Evolutionary conservation across 1,140 invertebrate species (phyloP).

Genomic region (Ceratosolen fusciceps): DNA sequence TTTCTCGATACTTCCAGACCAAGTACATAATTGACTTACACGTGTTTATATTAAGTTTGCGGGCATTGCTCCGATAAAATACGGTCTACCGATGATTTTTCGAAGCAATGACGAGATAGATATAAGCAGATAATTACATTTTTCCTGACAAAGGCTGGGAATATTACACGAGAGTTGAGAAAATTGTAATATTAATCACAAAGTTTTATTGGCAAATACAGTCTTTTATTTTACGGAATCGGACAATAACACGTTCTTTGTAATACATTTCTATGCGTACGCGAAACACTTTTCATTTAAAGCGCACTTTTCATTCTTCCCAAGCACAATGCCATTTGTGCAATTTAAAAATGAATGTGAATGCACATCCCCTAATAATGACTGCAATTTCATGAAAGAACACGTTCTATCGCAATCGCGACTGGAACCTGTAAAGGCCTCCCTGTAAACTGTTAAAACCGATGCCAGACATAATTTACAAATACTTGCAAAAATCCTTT

Average conservation of each 20-base stretch:
- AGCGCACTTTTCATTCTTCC: constrained; percentile 1
- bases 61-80: neutral
- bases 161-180: neutral
- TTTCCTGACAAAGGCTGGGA: neutral
- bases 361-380: constrained; percentile 1
- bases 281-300: neutral
- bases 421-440: neutral
- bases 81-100: neutral
- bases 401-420: neutral
- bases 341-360: neutral
- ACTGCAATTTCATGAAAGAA: constrained; percentile 6
- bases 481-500: neutral
- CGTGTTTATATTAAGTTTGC: neutral
- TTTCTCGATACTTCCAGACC: neutral
- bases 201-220: neutral
- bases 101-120: neutral
- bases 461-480: neutral
- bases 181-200: neutral
- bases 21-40: neutral
- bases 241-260: neutral
- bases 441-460: neutral
- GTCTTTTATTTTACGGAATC: constrained; percentile 1
- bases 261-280: neutral
- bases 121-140: neutral
- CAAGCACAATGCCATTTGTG: neutral